These are phyloP conservation scores for Calephelis nemesis DNA, from an alignment of 1,140 invertebrate genomes.

Conservation along the genomic window DNA sequence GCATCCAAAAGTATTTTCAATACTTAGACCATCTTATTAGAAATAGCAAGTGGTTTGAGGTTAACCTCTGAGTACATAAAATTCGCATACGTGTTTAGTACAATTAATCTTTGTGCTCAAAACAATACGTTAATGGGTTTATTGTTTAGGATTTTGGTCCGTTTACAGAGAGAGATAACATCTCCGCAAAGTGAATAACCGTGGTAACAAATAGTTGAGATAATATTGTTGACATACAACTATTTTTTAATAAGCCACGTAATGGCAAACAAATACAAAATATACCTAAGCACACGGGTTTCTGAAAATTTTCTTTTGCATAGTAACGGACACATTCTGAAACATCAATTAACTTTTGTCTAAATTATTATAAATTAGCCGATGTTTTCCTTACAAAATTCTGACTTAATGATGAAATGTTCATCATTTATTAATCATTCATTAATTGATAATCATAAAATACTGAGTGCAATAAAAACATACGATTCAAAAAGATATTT, in stretches of 20 bases:
- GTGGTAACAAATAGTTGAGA: slow-evolving; percentile 25
- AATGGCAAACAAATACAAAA: not conserved
- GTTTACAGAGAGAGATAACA: slow-evolving; percentile 47
- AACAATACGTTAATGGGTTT: slow-evolving; percentile 72
- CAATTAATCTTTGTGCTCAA: slow-evolving; percentile 69
- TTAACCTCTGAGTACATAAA: slow-evolving; percentile 21
- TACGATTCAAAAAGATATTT: no score
- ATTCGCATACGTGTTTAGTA: slow-evolving; percentile 59
- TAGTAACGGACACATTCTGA: no score
- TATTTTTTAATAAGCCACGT: not conserved
- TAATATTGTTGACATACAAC: not conserved
- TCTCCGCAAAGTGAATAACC: slow-evolving; percentile 24
- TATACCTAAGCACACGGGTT: not conserved
- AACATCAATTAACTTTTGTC: no score
- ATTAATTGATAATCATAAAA: no score
- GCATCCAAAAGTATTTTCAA: not conserved
- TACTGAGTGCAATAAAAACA: no score
- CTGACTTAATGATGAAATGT: no score
- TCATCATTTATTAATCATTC: no score
- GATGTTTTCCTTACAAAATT: no score
- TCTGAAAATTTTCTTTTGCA: no score
- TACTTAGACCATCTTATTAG: slow-evolving; percentile 10
- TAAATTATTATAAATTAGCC: no score
- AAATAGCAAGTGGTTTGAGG: slow-evolving; percentile 15
- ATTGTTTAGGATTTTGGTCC: slow-evolving; percentile 64